These are phyloP conservation scores for Dasypogon diadema DNA, from an alignment of 2,888 invertebrate species.

Conservation along the genomic window DNA sequence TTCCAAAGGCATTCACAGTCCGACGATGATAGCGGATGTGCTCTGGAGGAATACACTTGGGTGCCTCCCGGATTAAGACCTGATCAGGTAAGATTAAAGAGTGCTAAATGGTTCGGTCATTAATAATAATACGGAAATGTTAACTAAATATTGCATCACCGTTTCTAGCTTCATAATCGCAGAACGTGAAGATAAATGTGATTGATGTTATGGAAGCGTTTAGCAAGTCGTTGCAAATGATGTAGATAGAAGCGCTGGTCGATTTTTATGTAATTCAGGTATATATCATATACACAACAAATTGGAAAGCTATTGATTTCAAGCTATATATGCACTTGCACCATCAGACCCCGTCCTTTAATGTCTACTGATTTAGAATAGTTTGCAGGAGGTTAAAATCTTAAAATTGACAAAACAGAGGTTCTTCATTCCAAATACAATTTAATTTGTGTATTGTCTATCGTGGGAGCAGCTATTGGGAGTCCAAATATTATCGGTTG, in stretches of 20 bases:
- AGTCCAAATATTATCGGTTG: no score
- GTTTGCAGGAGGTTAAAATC: no score
- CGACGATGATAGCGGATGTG: constrained; percentile 98
- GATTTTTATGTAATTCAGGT: no score
- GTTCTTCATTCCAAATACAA: no score
- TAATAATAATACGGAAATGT: constrained; percentile 36
- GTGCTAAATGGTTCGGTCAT: constrained; percentile 13
- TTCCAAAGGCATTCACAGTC: constrained; percentile 90
- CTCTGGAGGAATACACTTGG: constrained; percentile 98
- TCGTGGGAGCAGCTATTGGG: no score
- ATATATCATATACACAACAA: no score
- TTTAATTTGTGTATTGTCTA: no score
- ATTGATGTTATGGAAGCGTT: background rate
- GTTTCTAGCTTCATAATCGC: background rate
- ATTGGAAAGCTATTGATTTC: no score
- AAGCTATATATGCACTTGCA: no score
- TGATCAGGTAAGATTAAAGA: constrained; percentile 83
- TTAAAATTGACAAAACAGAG: no score
- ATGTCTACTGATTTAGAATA: no score
- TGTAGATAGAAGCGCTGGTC: background rate
- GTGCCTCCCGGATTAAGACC: constrained; percentile 96
- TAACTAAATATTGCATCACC: constrained; percentile 6
- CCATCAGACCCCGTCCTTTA: no score
- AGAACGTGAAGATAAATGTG: background rate
- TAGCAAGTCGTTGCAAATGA: background rate